phyloP scores from a whole-genome alignment of 2,113 vertebrate species.

The Apodemus sylvaticus region DNA sequence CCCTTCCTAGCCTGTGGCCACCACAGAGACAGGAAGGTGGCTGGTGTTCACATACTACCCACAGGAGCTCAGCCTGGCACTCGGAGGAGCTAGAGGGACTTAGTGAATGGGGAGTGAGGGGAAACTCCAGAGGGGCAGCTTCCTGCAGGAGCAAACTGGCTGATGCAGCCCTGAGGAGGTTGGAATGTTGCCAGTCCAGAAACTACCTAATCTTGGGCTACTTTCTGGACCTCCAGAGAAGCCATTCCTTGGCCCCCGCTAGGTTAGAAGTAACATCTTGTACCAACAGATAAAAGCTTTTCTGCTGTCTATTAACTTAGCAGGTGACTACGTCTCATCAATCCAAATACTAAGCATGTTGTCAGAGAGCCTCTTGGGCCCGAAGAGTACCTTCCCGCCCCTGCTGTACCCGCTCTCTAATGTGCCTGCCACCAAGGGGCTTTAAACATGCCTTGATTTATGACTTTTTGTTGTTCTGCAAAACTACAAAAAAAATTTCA shows the following conservation, averaged over 20 bases:
- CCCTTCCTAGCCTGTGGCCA: not conserved
- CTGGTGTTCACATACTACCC: rapidly evolving
- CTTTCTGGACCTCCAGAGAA: not conserved
- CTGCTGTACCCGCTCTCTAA: not conserved
- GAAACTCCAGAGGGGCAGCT: not conserved
- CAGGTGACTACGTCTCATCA: not conserved
- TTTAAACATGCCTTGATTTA: not conserved
- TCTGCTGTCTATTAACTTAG: not conserved
- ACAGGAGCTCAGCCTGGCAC: not conserved
- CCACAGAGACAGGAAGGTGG: not conserved
- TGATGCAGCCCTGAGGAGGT: not conserved
- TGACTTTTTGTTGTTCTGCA: not conserved
- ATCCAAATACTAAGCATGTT: not conserved
- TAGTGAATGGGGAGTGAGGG: not conserved
- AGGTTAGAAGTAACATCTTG: not conserved
- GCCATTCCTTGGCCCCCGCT: not conserved
- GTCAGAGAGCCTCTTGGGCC: not conserved
- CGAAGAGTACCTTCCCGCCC: too few species aligned
- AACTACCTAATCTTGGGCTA: not conserved
- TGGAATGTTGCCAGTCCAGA: not conserved
- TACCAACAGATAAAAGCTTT: not conserved
- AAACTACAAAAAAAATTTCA: not conserved
- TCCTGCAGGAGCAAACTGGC: too few species aligned
- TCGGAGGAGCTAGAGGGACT: not conserved
- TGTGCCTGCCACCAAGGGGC: not conserved